Conservation (phyloP, 2,797 vertebrate genomes). For the Dromococcyx pavoninus region DNA sequence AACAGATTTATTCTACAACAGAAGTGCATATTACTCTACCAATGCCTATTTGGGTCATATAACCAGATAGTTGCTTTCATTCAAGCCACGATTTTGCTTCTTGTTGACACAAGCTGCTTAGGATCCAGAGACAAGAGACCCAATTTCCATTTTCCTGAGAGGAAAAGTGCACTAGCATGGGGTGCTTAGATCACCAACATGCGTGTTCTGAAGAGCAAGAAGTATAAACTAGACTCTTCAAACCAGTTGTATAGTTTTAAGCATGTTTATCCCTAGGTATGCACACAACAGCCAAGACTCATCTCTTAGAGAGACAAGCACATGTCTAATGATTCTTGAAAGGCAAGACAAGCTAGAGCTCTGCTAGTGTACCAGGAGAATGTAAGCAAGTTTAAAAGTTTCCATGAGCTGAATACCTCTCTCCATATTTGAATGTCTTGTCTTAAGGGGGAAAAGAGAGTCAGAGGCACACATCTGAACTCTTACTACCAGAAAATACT, state of each 20-base stretch:
- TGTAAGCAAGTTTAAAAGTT: background rate
- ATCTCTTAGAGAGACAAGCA: background rate
- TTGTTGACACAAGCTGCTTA: background rate
- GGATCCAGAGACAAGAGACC: background rate
- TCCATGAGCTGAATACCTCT: background rate
- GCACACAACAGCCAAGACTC: background rate
- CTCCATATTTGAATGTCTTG: background rate
- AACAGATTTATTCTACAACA: background rate
- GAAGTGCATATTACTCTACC: background rate
- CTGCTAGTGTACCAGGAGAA: background rate
- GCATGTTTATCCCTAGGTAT: background rate
- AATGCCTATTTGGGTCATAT: background rate
- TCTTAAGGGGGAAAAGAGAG: background rate
- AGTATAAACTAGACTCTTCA: background rate
- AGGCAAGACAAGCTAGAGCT: background rate
- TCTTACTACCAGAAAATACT: background rate
- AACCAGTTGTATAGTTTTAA: background rate
- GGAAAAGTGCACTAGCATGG: background rate
- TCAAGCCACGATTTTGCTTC: background rate
- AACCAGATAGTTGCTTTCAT: background rate
- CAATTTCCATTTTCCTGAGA: background rate
- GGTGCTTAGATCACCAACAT: background rate
- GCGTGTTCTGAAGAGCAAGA: background rate
- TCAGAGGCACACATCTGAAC: background rate
- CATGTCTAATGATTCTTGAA: background rate